Percentiles rank a stretch among this genome's conserved stretches.
These are phyloP conservation scores for Monodelphis domestica DNA, from an alignment of 2,797 vertebrate species.

Conservation along the genomic window DNA sequence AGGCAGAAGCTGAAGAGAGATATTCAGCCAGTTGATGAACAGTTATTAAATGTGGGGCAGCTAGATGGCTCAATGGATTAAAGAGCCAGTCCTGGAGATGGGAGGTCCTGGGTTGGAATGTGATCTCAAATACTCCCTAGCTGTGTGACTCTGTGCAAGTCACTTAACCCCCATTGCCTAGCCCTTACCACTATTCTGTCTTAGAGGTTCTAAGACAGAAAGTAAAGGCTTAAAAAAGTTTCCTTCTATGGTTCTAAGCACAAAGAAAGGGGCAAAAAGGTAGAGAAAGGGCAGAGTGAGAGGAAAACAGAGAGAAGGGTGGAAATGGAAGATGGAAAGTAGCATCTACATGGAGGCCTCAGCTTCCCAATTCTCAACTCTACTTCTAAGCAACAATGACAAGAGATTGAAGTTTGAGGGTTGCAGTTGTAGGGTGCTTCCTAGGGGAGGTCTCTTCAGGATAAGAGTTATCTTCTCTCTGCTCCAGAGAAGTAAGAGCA, in stretches of 20 bases:
- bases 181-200: too few relatives aligned
- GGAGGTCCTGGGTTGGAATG: too few relatives aligned
- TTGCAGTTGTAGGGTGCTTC: background rate
- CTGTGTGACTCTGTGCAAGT: too few relatives aligned
- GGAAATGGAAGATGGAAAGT: background rate
- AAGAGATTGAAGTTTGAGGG: background rate
- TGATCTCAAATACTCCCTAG: too few relatives aligned
- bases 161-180: too few relatives aligned
- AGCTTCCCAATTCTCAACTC: background rate
- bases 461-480: background rate
- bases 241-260: background rate
- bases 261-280: background rate
- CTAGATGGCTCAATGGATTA: too few relatives aligned
- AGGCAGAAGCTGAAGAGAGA: background rate
- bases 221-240: too few relatives aligned
- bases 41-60: background rate
- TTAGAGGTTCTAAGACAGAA: too few relatives aligned
- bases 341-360: conserved; percentile 35
- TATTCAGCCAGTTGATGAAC: background rate
- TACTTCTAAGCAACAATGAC: background rate
- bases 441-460: background rate
- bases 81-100: too few relatives aligned
- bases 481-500: background rate
- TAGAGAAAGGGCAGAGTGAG: background rate
- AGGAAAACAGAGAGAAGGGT: background rate